Conservation (phyloP, 92 coral and sea anemone genomes). For the Chrysogorgia sp. region DNA sequence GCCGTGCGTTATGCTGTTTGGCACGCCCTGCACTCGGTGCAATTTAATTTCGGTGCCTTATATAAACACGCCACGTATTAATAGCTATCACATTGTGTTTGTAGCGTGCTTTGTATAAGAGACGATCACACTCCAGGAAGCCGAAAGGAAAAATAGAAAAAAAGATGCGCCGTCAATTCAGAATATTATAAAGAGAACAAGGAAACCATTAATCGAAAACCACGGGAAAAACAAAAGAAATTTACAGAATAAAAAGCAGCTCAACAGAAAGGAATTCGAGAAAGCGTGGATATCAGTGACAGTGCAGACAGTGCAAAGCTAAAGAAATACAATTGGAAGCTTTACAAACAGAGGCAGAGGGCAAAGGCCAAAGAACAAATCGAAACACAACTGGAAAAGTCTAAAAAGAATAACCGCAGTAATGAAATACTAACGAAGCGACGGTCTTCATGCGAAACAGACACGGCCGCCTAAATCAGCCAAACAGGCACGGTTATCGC, state of each 20-base stretch:
- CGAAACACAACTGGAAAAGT: background rate
- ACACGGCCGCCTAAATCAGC: too few species aligned
- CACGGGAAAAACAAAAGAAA: constrained; percentile 12
- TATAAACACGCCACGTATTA: background rate
- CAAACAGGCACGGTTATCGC: too few species aligned
- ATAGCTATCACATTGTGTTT: background rate
- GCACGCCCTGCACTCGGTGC: constrained; percentile 10
- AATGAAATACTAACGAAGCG: background rate
- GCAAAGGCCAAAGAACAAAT: constrained; percentile 4
- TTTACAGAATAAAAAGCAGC: constrained; percentile 2
- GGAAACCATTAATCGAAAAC: constrained; percentile 18
- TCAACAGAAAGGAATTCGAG: background rate
- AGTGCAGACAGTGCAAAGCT: background rate
- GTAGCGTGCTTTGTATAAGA: background rate
- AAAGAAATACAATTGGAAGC: constrained; percentile 17
- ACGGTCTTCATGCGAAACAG: too few species aligned
- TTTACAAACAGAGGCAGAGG: constrained; percentile 22
- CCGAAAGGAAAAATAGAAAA: background rate
- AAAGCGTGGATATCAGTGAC: background rate
- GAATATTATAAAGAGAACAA: constrained; percentile 15
- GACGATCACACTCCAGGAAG: background rate
- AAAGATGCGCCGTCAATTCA: constrained; percentile 5
- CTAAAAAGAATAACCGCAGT: constrained; percentile 2
- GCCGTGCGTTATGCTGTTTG: background rate
- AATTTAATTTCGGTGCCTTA: background rate